phyloP scores from a whole-genome alignment of 2,797 vertebrate species.

The Percopsis omiscomaycus region DNA sequence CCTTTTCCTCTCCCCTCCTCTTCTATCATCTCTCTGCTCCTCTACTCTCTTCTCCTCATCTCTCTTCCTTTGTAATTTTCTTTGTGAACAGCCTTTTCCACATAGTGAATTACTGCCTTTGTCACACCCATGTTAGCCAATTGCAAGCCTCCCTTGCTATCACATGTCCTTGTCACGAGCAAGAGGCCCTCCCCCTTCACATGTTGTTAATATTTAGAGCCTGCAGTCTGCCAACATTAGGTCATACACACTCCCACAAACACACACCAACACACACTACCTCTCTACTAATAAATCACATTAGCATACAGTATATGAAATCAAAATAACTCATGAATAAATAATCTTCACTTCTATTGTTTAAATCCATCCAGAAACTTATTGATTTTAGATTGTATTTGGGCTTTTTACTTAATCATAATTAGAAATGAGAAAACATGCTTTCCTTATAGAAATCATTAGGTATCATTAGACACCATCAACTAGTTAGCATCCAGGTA shows the following conservation, averaged over 20 bases:
- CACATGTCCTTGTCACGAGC: slow-evolving; percentile 30
- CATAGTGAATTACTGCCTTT: slow-evolving; percentile 33
- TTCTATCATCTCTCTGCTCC: slow-evolving; percentile 14
- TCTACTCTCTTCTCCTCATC: slow-evolving; percentile 24
- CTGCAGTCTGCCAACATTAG: slow-evolving; percentile 61
- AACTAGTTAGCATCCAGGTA: no score
- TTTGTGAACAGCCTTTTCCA: slow-evolving; percentile 18
- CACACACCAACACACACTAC: slow-evolving; percentile 9
- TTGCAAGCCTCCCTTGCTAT: slow-evolving; percentile 26
- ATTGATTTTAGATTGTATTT: no score
- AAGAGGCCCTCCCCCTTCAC: slow-evolving; percentile 13
- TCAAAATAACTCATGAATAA: slow-evolving; percentile 11
- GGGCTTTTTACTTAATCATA: background rate
- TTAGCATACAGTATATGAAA: background rate
- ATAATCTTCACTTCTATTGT: background rate
- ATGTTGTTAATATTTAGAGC: slow-evolving; percentile 70
- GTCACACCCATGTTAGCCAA: slow-evolving; percentile 44
- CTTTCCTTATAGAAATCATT: no score
- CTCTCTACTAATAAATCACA: background rate
- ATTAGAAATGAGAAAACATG: background rate
- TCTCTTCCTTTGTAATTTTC: slow-evolving; percentile 44
- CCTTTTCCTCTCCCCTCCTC: slow-evolving; percentile 15
- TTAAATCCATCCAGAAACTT: no score
- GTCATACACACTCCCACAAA: slow-evolving; percentile 41
- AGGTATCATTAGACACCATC: no score